Evolutionary conservation across 2,113 vertebrate genomes (phyloP).

Genomic region (Hypomesus transpacificus): DNA sequence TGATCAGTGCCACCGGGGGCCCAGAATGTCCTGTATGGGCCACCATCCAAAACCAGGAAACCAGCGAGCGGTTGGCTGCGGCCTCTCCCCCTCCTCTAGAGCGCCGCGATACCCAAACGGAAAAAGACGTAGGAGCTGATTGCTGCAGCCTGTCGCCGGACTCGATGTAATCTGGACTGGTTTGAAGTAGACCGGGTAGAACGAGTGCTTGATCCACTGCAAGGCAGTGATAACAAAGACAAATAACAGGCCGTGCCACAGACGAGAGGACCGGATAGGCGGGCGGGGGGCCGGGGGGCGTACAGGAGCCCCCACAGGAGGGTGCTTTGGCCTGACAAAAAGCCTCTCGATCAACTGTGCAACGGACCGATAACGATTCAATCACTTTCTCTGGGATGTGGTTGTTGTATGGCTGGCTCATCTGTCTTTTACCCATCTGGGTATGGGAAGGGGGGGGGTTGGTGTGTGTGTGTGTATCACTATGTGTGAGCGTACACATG

Average conservation of each 20-base stretch:
- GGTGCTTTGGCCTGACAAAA: constrained; percentile 43
- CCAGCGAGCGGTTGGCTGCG: too few relatives aligned
- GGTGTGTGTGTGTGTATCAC: constrained; percentile 8
- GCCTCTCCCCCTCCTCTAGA: not conserved
- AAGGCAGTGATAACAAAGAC: constrained; percentile 57
- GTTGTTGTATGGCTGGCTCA: constrained; percentile 43
- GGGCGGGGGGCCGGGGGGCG: constrained; percentile 30
- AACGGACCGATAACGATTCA: constrained; percentile 64
- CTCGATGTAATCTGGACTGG: constrained; percentile 31
- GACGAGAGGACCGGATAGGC: constrained; percentile 16
- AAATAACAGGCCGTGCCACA: constrained; percentile 35
- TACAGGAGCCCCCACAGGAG: constrained; percentile 26
- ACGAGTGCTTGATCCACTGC: constrained; percentile 46
- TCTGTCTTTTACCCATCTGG: constrained; percentile 43
- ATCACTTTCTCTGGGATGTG: constrained; percentile 54
- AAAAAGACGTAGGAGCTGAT: constrained; percentile 22
- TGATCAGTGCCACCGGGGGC: too few relatives aligned
- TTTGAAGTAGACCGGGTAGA: constrained; percentile 34
- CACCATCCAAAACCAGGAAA: too few relatives aligned
- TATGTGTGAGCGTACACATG: not conserved
- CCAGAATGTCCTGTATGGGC: too few relatives aligned
- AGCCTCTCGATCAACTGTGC: constrained; percentile 55
- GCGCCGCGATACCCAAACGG: constrained; percentile 22
- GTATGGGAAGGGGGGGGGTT: constrained; percentile 10
- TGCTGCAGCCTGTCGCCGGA: not conserved